A percentile compares a stretch with the other conserved stretches of the same genome.
phyloP scores from a whole-genome alignment of 1,140 invertebrate genomes.

The Drosophila tristis region DNA sequence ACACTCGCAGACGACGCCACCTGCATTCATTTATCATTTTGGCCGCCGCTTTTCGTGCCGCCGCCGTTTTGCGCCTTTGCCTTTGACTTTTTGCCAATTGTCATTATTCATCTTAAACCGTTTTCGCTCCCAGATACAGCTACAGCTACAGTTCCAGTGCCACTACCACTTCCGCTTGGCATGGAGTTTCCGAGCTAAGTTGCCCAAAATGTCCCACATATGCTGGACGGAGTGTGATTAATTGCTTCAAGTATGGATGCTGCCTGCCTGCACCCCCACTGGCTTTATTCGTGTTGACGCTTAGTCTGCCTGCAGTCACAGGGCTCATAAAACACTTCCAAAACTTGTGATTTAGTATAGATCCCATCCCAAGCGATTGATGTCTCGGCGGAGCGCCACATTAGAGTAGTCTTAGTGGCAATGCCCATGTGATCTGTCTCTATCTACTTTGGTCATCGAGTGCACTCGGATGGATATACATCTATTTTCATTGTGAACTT shows the following conservation, averaged over 20 bases:
- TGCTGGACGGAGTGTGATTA: conserved; percentile 73
- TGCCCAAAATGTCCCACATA: conserved; percentile 77
- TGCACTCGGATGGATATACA: conserved; percentile 1
- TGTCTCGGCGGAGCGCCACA: conserved; percentile 9
- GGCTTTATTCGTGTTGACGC: conserved; percentile 70
- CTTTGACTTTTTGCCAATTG: conserved; percentile 82
- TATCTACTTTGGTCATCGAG: conserved; percentile 45
- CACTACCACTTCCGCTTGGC: conserved; percentile 1
- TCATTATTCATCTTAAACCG: conserved; percentile 80
- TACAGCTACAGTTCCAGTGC: conserved; percentile 2
- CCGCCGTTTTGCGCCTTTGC: conserved; percentile 71
- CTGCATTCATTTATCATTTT: conserved; percentile 80
- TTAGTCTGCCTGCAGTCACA: conserved; percentile 51
- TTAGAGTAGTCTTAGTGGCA: no score
- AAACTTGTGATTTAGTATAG: conserved; percentile 26
- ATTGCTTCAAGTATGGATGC: conserved; percentile 57
- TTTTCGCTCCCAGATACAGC: conserved; percentile 54
- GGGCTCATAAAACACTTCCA: conserved; percentile 57
- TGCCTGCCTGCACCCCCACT: conserved; percentile 9
- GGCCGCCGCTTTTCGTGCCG: conserved; percentile 55
- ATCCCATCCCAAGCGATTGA: conserved; percentile 10
- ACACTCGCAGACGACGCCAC: conserved; percentile 44
- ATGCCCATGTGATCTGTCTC: conserved; percentile 20
- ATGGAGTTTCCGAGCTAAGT: conserved; percentile 20
- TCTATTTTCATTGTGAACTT: conserved; percentile 16